Conservation (phyloP, 2,888 invertebrate species). For the Cotesia congregata region DNA sequence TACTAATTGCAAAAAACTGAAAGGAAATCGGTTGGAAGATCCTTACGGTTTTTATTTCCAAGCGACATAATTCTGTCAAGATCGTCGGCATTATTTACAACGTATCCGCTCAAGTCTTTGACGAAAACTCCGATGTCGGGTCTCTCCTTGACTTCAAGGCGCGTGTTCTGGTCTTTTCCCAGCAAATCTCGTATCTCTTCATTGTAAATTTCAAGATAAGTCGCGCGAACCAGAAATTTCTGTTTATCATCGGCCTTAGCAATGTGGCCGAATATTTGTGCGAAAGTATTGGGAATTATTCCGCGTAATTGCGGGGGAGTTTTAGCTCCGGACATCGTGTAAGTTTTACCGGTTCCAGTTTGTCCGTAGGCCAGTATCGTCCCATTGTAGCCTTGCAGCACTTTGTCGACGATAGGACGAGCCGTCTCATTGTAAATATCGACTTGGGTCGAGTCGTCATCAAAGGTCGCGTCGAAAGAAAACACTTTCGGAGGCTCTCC, state of each 20-base stretch:
- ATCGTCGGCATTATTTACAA: constrained; percentile 97
- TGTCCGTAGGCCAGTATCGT: constrained; percentile 92
- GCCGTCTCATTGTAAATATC: constrained; percentile 97
- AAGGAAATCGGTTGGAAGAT: not conserved
- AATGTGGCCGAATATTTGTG: constrained; percentile 98
- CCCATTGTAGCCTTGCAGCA: constrained; percentile 96
- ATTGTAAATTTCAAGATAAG: constrained; percentile 99
- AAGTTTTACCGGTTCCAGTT: constrained; percentile 98
- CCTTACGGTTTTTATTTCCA: constrained; percentile 93
- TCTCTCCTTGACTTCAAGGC: constrained; percentile 93
- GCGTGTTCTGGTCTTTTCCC: constrained; percentile 87
- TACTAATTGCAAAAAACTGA: constrained; percentile 5
- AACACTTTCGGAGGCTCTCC: constrained; percentile 90
- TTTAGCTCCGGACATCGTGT: constrained; percentile 96
- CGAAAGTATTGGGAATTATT: constrained; percentile 98
- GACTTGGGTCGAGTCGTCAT: constrained; percentile 87
- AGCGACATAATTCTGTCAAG: constrained; percentile 95
- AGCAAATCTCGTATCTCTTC: constrained; percentile 97
- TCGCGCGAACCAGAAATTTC: constrained; percentile 96
- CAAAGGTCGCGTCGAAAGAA: constrained; percentile 96
- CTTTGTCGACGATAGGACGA: constrained; percentile 96
- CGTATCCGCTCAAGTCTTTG: constrained; percentile 95
- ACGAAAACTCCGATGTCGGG: constrained; percentile 98
- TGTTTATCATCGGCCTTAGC: constrained; percentile 92
- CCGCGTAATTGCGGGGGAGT: constrained; percentile 91